Evolutionary conservation across 2,113 vertebrate genomes (phyloP).

Genomic region (Pteronura brasiliensis): DNA sequence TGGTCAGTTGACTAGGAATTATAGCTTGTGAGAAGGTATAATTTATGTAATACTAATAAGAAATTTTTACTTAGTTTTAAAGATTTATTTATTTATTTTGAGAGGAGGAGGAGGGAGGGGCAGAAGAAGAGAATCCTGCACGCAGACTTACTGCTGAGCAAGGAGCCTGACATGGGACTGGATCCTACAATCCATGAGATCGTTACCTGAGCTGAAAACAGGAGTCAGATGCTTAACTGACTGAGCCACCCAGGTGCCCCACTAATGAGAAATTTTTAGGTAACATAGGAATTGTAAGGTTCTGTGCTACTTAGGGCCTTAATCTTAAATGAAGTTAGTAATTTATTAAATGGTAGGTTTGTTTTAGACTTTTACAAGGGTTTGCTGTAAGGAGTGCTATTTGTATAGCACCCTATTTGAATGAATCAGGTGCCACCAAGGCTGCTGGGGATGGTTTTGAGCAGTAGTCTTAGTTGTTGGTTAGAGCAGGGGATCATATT

Average conservation of each 20-base stretch:
- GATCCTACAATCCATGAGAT: background rate
- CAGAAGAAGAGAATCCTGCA: background rate
- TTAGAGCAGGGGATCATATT: background rate
- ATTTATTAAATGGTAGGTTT: slow-evolving; percentile 19
- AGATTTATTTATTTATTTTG: background rate
- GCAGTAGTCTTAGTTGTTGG: background rate
- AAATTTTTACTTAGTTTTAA: background rate
- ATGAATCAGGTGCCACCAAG: background rate
- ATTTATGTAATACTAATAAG: background rate
- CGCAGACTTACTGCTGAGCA: background rate
- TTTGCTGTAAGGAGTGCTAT: slow-evolving; percentile 26
- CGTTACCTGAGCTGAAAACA: background rate
- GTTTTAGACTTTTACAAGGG: background rate
- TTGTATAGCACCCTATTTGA: background rate
- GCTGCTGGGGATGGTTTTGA: background rate
- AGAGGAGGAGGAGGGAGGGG: background rate
- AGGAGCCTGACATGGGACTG: background rate
- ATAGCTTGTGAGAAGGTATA: background rate
- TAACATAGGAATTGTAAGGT: background rate
- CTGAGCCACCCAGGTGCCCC: background rate
- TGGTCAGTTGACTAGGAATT: background rate
- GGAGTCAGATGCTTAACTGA: background rate
- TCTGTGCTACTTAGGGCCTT: background rate
- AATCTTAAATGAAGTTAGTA: slow-evolving; percentile 37
- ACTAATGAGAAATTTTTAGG: background rate